A percentile compares a stretch with the other conserved stretches of the same genome.
These are phyloP conservation scores for Tipula lateralis DNA, from an alignment of 2,888 invertebrate species.

Conservation along the genomic window DNA sequence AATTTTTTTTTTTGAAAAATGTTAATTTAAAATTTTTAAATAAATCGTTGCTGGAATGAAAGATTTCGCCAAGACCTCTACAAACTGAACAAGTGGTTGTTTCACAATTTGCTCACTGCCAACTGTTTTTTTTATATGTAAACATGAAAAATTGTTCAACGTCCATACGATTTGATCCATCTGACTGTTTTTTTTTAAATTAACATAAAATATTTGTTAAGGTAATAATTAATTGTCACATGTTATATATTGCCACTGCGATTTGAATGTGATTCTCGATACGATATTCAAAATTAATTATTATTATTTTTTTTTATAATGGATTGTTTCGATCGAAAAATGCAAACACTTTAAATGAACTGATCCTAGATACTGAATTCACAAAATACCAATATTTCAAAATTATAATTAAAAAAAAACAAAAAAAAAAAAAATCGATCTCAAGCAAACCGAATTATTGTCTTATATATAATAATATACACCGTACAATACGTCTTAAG, in stretches of 20 bases:
- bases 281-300: neutral
- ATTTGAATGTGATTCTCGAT: neutral
- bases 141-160: neutral
- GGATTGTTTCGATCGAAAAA: neutral
- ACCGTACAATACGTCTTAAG: neutral
- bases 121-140: neutral
- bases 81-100: neutral
- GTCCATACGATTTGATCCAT: neutral
- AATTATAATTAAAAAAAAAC: neutral
- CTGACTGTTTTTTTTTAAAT: too few species aligned
- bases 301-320: too few species aligned
- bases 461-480: neutral
- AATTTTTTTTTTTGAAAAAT: neutral
- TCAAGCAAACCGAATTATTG: neutral
- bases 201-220: too few species aligned
- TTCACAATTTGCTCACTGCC: neutral
- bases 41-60: neutral
- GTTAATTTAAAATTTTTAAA: neutral
- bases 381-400: neutral
- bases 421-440: neutral
- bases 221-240: neutral
- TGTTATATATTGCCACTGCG: neutral
- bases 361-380: neutral
- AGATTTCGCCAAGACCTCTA: neutral
- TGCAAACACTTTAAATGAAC: neutral